Conservation (phyloP, 2,888 invertebrate species). For the Macropis europaea region DNA sequence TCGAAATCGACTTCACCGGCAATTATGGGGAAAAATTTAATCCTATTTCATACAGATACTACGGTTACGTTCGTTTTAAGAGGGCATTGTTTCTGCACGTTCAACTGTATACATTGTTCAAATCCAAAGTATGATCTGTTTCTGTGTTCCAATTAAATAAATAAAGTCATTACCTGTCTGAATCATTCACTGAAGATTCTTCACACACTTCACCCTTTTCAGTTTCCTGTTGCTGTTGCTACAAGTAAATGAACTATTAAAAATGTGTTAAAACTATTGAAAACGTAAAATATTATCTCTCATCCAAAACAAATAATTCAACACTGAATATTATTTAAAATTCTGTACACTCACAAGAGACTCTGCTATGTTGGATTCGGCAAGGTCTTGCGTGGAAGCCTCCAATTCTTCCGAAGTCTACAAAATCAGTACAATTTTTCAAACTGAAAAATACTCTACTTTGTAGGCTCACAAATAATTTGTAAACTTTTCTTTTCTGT, state of each 20-base stretch:
- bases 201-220: constrained; percentile 19
- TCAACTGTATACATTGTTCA: constrained; percentile 17
- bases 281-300: background rate
- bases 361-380: constrained; percentile 2
- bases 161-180: constrained; percentile 48
- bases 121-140: background rate
- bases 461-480: background rate
- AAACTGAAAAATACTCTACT: background rate
- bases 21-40: background rate
- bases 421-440: background rate
- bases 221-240: constrained; percentile 35
- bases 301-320: background rate
- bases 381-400: constrained; percentile 7
- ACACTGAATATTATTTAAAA: background rate
- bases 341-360: constrained; percentile 32
- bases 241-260: constrained; percentile 12
- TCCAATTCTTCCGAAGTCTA: constrained; percentile 27
- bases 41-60: constrained; percentile 1
- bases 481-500: background rate
- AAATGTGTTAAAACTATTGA: background rate
- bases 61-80: background rate
- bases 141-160: constrained; percentile 18
- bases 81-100: constrained; percentile 53
- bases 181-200: constrained; percentile 26
- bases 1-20: background rate